Percentiles rank a stretch among this genome's conserved stretches.
These are phyloP conservation scores for Acomys russatus DNA, from an alignment of 2,797 vertebrate genomes.

Conservation along the genomic window DNA sequence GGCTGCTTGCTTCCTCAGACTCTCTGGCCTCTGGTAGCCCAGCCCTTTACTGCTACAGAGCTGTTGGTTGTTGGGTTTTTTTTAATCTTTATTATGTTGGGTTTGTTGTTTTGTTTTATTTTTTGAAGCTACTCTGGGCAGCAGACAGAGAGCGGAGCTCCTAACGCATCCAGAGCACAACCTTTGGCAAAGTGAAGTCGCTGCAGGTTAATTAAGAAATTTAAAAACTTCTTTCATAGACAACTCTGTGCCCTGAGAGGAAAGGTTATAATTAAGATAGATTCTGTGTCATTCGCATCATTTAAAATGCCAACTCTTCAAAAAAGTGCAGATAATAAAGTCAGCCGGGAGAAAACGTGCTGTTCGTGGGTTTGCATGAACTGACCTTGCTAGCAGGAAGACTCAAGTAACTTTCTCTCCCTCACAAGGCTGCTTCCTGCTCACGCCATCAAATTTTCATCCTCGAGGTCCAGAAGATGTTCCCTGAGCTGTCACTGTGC, in stretches of 20 bases:
- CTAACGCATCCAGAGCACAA: conserved; percentile 54
- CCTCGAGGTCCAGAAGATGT: background rate
- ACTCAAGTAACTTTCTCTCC: background rate
- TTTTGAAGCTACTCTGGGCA: conserved; percentile 15
- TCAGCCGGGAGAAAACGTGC: conserved; percentile 31
- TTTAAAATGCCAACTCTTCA: conserved; percentile 77
- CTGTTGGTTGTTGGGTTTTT: background rate
- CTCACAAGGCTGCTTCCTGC: background rate
- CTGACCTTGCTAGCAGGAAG: conserved; percentile 18
- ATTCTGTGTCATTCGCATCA: conserved; percentile 65
- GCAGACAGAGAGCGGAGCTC: conserved; percentile 11
- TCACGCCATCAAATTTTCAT: background rate
- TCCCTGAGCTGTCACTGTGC: background rate
- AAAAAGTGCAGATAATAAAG: conserved; percentile 69
- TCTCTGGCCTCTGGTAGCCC: conserved; percentile 40
- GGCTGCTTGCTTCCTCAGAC: background rate
- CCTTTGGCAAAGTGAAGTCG: conserved; percentile 76
- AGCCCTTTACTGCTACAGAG: background rate
- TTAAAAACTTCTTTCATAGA: conserved; percentile 74
- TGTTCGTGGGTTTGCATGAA: background rate
- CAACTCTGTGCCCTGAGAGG: conserved; percentile 69
- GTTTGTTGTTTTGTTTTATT: conserved; percentile 32
- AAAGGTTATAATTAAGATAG: conserved; percentile 83
- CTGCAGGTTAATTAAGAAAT: conserved; percentile 83
- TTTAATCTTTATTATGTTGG: background rate